Evolutionary conservation across 2,888 invertebrate species (phyloP), one percentile per base, ranked within the genome.

Genomic region (Hemistola chrysoprasaria): DNA sequence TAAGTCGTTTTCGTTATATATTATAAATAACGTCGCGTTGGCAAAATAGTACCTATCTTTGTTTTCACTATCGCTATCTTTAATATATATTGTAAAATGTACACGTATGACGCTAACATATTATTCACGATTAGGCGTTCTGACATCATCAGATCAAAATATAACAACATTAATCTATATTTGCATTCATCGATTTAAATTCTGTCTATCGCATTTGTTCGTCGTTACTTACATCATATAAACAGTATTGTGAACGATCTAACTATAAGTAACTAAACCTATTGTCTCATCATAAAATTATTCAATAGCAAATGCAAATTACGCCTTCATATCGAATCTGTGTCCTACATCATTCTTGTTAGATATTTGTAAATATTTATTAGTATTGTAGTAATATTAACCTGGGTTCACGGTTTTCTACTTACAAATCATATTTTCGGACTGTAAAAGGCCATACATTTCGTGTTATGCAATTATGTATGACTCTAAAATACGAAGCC

Each of bases 281-380:
- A 73, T 76, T 75, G 73, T 76, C 51, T 68, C 50, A 29, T 50
- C 48, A 48, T 62, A 58, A 64, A 55, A 53, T 62, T 59, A 63
- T 65, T 65, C 60, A 67, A 70, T 62, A 53, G 36, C 54, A 58
- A 66, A 74, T 72, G 70, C 62, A 64, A 76, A 73, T 74, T 45
- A 58, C 53, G 55, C 48, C 50, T 55, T 38, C 53, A 45, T 41
- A 44, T 26, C 38, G 9, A 54, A n/a, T n/a, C 16, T 16, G 50
- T 65, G 62, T 56, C 62, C 58, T 55, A 65, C 62, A 57, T 59
- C 50, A 16, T 45, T n/a, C 8, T 6, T 24, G 36, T 22, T 20
- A 21, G 24, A 42, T 28, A 44, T 32, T 28, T 43, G 32, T 23
- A 34, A 46, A 40, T 44, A 20, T 35, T 32, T 9, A 28, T 22